Percentiles rank a stretch among this genome's conserved stretches.
Evolutionary conservation across 2,113 vertebrate species (phyloP).

Genomic region (Gallinago paraguaiae): DNA sequence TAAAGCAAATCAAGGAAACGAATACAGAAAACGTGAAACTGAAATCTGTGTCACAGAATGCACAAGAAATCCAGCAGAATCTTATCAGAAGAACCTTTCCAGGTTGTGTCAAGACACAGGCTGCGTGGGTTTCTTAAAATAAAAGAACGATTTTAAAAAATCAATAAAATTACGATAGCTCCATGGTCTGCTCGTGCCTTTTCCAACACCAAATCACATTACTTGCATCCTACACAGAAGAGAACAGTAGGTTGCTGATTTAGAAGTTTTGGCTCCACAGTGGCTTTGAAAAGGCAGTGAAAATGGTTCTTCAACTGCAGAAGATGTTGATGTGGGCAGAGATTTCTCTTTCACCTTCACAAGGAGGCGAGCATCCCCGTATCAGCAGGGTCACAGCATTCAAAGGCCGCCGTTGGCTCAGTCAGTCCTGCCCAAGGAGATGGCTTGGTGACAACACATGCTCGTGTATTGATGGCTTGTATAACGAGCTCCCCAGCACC

Average conservation of each 20-base stretch:
- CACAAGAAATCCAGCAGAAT: background rate
- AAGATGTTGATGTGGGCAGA: background rate
- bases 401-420: background rate
- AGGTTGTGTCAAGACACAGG: background rate
- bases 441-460: background rate
- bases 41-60: background rate
- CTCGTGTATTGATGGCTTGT: accelerated
- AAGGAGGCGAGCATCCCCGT: background rate
- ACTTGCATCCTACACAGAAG: background rate
- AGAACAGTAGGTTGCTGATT: background rate
- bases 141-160: background rate
- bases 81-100: background rate
- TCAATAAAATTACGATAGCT: background rate
- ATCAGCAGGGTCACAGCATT: background rate
- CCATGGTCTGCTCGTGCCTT: background rate
- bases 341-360: background rate
- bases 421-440: background rate
- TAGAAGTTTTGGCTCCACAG: background rate
- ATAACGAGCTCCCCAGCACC: background rate
- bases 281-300: background rate
- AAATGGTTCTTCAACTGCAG: background rate
- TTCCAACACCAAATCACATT: background rate
- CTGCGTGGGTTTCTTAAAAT: background rate
- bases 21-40: background rate
- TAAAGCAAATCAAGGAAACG: background rate